Percentiles rank a stretch among this genome's conserved stretches.
Conservation (phyloP, 2,888 invertebrate species). For the Agonopterix alstromeriana region DNA sequence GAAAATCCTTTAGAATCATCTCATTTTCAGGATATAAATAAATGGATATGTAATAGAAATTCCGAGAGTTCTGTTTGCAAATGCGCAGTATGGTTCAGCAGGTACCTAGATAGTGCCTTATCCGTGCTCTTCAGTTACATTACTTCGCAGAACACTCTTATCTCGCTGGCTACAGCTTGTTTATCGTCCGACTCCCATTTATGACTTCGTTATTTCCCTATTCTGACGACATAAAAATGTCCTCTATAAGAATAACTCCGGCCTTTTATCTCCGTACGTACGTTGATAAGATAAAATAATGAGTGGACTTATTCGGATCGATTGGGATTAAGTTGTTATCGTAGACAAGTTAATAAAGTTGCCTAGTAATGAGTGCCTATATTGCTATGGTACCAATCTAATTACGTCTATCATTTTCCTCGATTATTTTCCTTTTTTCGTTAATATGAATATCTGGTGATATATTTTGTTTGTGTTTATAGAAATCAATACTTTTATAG, state of each 20-base stretch:
- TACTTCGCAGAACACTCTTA: conserved; percentile 50
- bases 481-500: no score
- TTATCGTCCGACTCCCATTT: conserved; percentile 67
- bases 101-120: no score
- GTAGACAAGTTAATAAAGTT: conserved; percentile 44
- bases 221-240: conserved; percentile 70
- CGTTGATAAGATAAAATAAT: conserved; percentile 68
- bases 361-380: conserved; percentile 21
- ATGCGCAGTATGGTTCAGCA: no score
- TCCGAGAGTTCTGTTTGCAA: no score
- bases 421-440: conserved; percentile 4
- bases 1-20: no score
- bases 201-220: conserved; percentile 72
- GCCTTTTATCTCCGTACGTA: conserved; percentile 58
- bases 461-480: no score
- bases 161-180: conserved; percentile 60
- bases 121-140: conserved; percentile 32
- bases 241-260: conserved; percentile 60
- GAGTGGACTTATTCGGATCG: conserved; percentile 56
- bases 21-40: no score
- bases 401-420: conserved; percentile 6
- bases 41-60: no score
- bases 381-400: conserved; percentile 8
- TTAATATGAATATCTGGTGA: background rate
- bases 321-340: conserved; percentile 61